Percentiles rank a stretch among this genome's conserved stretches.
Conservation (phyloP, 2,888 invertebrate species). For the Andrena praecox region DNA sequence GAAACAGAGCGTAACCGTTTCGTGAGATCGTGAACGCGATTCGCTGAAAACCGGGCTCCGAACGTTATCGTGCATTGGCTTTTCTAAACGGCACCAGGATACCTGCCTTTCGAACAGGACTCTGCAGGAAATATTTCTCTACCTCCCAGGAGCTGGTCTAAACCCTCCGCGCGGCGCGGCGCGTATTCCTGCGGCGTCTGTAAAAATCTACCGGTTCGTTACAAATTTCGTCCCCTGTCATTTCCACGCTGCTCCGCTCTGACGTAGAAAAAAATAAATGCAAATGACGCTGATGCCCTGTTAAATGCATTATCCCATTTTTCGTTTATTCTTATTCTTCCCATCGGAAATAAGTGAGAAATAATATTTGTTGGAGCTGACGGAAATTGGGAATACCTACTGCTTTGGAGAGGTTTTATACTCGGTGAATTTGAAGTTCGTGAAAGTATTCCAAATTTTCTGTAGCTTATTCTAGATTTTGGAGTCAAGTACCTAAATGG, state of each 20-base stretch:
- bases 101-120: slow-evolving; percentile 37
- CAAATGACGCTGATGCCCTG: neutral
- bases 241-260: neutral
- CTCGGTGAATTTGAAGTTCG: too few relatives aligned
- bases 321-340: too few relatives aligned
- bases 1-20: slow-evolving; percentile 69
- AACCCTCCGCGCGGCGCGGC: too few relatives aligned
- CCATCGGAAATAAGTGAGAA: too few relatives aligned
- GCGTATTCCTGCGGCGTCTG: neutral
- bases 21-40: slow-evolving; percentile 68
- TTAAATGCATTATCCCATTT: too few relatives aligned
- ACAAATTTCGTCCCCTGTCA: neutral
- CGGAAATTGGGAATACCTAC: too few relatives aligned
- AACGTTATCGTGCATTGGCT: slow-evolving; percentile 48
- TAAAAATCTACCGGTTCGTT: neutral
- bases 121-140: neutral
- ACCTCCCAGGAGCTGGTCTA: neutral
- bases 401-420: too few relatives aligned
- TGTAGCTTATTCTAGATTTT: too few relatives aligned
- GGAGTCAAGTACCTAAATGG: too few relatives aligned
- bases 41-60: slow-evolving; percentile 55
- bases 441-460: too few relatives aligned
- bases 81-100: slow-evolving; percentile 28
- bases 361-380: too few relatives aligned
- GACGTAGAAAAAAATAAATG: neutral